phyloP scores from a whole-genome alignment of 1,140 invertebrate genomes.

The Mercenaria mercenaria region DNA sequence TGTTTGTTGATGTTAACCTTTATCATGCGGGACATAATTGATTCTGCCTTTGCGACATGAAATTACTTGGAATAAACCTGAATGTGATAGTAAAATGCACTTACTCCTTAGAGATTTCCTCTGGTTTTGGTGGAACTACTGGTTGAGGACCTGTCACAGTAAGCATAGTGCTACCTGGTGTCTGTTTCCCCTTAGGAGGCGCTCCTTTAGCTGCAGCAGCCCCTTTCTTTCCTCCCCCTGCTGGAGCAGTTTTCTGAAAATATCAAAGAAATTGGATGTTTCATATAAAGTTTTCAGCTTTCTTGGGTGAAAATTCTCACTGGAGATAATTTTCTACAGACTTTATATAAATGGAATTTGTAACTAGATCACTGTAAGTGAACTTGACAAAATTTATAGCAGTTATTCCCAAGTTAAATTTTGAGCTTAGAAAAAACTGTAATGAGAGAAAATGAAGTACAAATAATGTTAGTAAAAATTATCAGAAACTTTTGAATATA shows the following conservation, averaged over 20 bases:
- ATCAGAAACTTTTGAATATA: too few relatives aligned
- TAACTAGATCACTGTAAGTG: too few relatives aligned
- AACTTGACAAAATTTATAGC: too few relatives aligned
- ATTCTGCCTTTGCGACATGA: too few relatives aligned
- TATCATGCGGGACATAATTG: too few relatives aligned
- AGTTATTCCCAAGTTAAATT: too few relatives aligned
- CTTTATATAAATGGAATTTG: background rate
- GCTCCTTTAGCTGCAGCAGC: constrained; percentile 60
- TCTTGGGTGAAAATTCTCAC: background rate
- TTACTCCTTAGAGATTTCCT: constrained; percentile 82
- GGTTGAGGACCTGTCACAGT: constrained; percentile 74
- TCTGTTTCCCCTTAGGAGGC: constrained; percentile 69
- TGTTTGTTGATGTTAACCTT: too few relatives aligned
- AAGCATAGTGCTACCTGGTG: constrained; percentile 66
- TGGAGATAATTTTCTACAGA: background rate
- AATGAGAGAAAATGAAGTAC: too few relatives aligned
- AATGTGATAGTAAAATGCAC: constrained; percentile 48
- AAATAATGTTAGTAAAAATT: too few relatives aligned
- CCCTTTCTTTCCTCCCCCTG: constrained; percentile 59
- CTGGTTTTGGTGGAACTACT: constrained; percentile 75
- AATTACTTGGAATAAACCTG: too few relatives aligned
- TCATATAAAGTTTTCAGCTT: background rate
- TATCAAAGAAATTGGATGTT: background rate
- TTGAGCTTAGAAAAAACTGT: too few relatives aligned
- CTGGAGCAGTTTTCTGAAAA: constrained; percentile 60